phyloP scores from a whole-genome alignment of 1,140 invertebrate genomes.

The Drosophila pruinosa region DNA sequence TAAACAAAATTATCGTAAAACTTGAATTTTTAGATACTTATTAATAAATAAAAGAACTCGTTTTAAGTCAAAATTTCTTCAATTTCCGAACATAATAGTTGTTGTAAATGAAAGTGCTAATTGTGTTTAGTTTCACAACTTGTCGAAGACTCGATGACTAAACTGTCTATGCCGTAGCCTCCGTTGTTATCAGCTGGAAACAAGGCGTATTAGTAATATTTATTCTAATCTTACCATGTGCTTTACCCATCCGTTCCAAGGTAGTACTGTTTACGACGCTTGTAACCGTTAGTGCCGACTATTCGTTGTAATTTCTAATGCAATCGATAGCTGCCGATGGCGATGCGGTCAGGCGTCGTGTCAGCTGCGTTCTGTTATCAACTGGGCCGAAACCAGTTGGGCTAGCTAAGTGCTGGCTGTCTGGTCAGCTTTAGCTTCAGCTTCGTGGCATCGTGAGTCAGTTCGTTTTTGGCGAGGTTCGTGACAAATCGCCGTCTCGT shows the following conservation, averaged over 20 bases:
- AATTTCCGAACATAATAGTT: no score
- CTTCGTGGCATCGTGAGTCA: slow-evolving; percentile 4
- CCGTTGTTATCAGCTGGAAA: background rate
- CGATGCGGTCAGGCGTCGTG: slow-evolving; percentile 3
- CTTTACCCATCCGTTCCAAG: background rate
- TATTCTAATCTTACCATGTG: background rate
- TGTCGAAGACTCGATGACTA: background rate
- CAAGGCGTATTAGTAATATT: background rate
- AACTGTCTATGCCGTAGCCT: background rate
- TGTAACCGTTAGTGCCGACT: background rate
- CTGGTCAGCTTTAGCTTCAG: background rate
- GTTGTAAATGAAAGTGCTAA: background rate
- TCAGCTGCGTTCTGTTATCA: slow-evolving; percentile 31
- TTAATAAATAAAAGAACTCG: no score
- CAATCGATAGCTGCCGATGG: background rate
- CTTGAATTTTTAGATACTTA: no score
- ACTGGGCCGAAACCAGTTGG: slow-evolving; percentile 35
- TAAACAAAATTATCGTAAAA: no score
- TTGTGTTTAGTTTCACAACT: background rate
- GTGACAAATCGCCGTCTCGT: slow-evolving; percentile 14
- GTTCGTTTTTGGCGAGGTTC: slow-evolving; percentile 12
- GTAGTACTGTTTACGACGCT: background rate
- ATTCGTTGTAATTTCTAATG: background rate
- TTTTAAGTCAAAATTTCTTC: no score
- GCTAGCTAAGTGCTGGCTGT: background rate